Evolutionary conservation across 2,797 vertebrate species (phyloP).

Genomic region (Sarcoramphus papa): DNA sequence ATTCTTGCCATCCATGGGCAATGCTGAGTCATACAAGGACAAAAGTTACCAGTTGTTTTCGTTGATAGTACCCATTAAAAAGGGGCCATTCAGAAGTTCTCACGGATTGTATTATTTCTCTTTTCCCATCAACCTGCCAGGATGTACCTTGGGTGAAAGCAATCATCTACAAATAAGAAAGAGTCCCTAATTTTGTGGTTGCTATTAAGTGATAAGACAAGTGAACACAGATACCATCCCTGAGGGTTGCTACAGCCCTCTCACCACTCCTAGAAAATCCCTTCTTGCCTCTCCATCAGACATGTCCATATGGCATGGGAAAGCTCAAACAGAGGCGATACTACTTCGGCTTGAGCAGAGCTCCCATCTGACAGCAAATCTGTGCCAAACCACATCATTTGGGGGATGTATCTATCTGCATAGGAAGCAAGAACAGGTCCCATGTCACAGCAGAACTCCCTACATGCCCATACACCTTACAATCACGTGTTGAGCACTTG

Average conservation of each 20-base stretch:
- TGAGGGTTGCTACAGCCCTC: neutral
- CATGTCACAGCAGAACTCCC: neutral
- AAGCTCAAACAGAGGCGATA: neutral
- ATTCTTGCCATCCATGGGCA: neutral
- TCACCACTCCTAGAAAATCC: neutral
- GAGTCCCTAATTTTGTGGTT: neutral
- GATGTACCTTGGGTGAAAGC: neutral
- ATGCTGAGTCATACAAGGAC: neutral
- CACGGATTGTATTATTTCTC: neutral
- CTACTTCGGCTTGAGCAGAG: neutral
- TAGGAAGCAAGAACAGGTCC: neutral
- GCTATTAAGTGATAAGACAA: neutral
- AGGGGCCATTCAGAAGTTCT: neutral
- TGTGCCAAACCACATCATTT: neutral
- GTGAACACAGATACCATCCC: neutral
- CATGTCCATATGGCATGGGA: neutral
- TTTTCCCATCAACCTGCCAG: neutral
- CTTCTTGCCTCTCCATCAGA: neutral
- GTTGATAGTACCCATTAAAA: neutral
- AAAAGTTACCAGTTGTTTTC: neutral
- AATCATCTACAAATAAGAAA: neutral
- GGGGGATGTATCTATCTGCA: neutral
- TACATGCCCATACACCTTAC: neutral
- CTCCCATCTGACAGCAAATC: neutral
- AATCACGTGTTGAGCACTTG: neutral